Percentiles rank a stretch among this genome's conserved stretches.
Evolutionary conservation across 1,140 invertebrate species (phyloP).

Genomic region (Reticulitermes speratus): DNA sequence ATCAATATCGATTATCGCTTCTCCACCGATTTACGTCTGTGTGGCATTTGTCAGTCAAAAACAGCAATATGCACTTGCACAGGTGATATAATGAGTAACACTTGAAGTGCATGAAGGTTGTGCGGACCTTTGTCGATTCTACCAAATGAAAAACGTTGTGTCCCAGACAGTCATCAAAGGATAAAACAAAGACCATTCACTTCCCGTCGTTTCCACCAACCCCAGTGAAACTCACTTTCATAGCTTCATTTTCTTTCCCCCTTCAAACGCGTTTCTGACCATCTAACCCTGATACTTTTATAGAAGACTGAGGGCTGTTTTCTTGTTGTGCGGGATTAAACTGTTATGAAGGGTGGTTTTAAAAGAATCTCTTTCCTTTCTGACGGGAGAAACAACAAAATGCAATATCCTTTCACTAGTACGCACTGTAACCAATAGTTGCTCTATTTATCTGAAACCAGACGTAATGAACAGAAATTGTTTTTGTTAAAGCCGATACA

Average conservation of each 20-base stretch:
- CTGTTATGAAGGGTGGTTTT: constrained; percentile 8
- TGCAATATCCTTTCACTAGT: background rate
- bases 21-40: too few species aligned
- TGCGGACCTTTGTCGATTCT: background rate
- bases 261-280: background rate
- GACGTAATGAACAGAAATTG: background rate
- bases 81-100: too few species aligned
- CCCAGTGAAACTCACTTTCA: background rate
- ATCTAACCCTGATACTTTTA: background rate
- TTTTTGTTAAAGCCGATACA: background rate
- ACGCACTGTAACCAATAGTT: background rate
- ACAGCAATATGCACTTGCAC: too few species aligned
- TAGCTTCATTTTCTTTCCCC: background rate
- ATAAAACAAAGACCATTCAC: background rate
- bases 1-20: too few species aligned
- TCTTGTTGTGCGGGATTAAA: background rate
- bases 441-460: background rate
- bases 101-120: background rate
- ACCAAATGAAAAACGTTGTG: background rate
- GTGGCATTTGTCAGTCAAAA: too few species aligned
- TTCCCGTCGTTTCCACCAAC: background rate
- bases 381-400: background rate
- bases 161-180: background rate
- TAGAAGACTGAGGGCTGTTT: background rate
- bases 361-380: background rate